These are phyloP conservation scores for Apostichopus californicus DNA, from an alignment of 35 echinoderm and acorn worm species.

Conservation along the genomic window DNA sequence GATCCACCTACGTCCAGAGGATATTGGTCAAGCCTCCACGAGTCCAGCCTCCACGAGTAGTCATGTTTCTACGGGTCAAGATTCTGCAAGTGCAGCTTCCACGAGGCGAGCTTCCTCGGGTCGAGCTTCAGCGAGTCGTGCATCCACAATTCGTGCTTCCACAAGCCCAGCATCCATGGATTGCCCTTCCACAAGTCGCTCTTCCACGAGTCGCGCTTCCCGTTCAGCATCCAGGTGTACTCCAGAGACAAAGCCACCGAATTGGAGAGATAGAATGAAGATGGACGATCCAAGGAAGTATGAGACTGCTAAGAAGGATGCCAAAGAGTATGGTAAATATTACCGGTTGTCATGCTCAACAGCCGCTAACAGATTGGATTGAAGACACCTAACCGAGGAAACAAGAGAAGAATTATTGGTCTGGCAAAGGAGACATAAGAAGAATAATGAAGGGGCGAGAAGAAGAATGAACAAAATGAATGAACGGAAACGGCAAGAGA, in stretches of 20 bases:
- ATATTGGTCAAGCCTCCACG: background rate
- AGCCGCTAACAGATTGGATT: conserved; percentile 18
- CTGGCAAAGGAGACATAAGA: conserved; percentile 22
- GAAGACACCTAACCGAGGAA: background rate
- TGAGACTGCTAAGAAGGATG: background rate
- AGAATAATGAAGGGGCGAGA: conserved; percentile 9
- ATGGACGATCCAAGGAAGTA: background rate
- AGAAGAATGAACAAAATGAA: conserved; percentile 48
- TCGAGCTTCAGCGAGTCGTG: background rate
- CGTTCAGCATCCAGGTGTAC: conserved; percentile 16
- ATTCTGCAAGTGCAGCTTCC: background rate
- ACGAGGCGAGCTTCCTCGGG: too few species aligned
- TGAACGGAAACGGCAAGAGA: conserved; percentile 30
- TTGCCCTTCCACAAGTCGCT: background rate
- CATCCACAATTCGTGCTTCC: background rate
- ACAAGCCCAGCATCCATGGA: conserved; percentile 17
- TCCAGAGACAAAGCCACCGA: background rate
- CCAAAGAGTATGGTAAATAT: conserved; percentile 36
- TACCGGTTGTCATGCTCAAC: conserved; percentile 39
- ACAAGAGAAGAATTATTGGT: conserved; percentile 8
- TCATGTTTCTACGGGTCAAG: background rate
- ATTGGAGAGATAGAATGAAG: conserved; percentile 49
- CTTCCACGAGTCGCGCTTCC: background rate
- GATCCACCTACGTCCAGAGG: background rate
- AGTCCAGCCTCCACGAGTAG: too few species aligned